Conservation (phyloP, 2,797 vertebrate species). For the Hylomyscus alleni region DNA sequence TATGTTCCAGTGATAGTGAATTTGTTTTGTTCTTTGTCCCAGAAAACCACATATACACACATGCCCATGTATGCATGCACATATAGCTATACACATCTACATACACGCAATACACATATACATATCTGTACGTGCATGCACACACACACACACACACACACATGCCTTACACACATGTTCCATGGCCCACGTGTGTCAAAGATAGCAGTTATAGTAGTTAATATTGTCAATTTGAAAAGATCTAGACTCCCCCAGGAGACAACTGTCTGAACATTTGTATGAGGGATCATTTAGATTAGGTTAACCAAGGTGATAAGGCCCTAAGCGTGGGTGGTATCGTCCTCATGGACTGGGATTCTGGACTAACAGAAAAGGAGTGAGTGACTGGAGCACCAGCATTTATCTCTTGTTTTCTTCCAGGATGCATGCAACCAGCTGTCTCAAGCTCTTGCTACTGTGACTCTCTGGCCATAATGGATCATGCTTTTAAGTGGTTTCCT, state of each 20-base stretch:
- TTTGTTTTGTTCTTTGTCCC: slow-evolving; percentile 22
- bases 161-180: background rate
- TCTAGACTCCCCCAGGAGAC: background rate
- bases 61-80: background rate
- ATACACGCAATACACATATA: fast-evolving
- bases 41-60: background rate
- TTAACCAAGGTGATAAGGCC: background rate
- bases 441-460: fast-evolving
- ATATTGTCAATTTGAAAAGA: background rate
- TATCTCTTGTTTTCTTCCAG: background rate
- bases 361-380: background rate
- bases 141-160: background rate
- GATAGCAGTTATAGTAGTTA: background rate
- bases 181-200: background rate
- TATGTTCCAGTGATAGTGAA: background rate
- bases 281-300: background rate
- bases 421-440: background rate
- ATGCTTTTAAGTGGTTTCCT: background rate
- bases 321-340: background rate
- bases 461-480: background rate
- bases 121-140: background rate
- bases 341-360: background rate
- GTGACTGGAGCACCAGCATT: background rate
- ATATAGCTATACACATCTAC: background rate
- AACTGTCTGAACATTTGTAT: background rate